Conservation (phyloP, 2,888 invertebrate species). For the Epistrophe eligans region DNA sequence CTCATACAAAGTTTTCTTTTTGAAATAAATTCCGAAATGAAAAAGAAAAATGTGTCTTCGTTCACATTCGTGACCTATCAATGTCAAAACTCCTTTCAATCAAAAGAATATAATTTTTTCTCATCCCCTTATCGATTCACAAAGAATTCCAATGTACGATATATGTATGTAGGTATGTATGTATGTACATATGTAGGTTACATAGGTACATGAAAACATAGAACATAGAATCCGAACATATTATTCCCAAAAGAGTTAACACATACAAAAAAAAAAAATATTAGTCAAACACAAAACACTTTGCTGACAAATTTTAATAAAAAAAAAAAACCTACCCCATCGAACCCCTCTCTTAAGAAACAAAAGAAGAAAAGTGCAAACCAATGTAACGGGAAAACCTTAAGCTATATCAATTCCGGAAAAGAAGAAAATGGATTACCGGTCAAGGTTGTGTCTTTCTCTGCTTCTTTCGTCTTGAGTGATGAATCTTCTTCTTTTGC, state of each 20-base stretch:
- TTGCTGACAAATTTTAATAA: slow-evolving; percentile 40
- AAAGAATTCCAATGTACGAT: neutral
- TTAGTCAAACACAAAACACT: slow-evolving; percentile 24
- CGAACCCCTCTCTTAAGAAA: slow-evolving; percentile 18
- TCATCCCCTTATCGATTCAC: slow-evolving; percentile 54
- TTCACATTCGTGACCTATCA: slow-evolving; percentile 68
- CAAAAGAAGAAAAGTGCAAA: slow-evolving; percentile 70
- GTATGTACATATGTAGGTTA: too few relatives aligned
- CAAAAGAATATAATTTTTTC: slow-evolving; percentile 59
- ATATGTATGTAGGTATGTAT: neutral
- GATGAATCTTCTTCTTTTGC: slow-evolving; percentile 64
- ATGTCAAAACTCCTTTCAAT: slow-evolving; percentile 68
- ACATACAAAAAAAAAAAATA: slow-evolving; percentile 6
- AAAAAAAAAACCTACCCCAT: slow-evolving; percentile 5
- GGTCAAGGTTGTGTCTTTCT: slow-evolving; percentile 63
- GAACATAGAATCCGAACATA: slow-evolving; percentile 3
- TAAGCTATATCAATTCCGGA: slow-evolving; percentile 59
- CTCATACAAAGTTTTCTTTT: slow-evolving; percentile 21
- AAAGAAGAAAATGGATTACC: slow-evolving; percentile 61
- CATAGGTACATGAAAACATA: neutral
- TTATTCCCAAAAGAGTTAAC: slow-evolving; percentile 29
- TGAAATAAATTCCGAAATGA: neutral
- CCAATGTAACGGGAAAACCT: slow-evolving; percentile 65
- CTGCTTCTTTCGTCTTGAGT: slow-evolving; percentile 45
- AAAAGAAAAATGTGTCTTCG: slow-evolving; percentile 27